These are phyloP conservation scores for Machimus atricapillus DNA, from an alignment of 2,888 invertebrate species.

Conservation along the genomic window DNA sequence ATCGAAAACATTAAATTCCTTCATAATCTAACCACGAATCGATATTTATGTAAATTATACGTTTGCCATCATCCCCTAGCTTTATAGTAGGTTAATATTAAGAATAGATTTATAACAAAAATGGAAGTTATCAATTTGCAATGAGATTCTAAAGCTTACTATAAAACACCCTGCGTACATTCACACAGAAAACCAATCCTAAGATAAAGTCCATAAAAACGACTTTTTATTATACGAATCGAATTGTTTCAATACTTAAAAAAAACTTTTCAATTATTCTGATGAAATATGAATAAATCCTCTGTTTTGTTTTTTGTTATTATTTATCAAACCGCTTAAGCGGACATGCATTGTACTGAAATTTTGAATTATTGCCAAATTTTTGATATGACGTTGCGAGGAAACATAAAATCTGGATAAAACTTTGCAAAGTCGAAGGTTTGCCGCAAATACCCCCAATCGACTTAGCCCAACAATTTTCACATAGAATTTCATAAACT, in stretches of 20 bases:
- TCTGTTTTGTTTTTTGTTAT: background rate
- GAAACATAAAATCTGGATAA: background rate
- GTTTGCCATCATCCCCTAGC: no score
- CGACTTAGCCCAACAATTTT: background rate
- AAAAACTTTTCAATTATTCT: background rate
- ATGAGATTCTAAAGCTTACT: no score
- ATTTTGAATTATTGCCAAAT: background rate
- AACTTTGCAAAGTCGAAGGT: background rate
- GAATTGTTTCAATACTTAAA: background rate
- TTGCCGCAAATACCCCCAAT: background rate
- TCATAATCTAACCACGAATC: no score
- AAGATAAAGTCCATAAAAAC: background rate
- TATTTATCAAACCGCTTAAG: background rate
- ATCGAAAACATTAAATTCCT: no score
- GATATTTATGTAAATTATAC: no score
- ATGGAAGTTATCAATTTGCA: no score
- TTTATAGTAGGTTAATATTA: no score
- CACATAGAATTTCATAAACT: background rate
- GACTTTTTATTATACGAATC: background rate
- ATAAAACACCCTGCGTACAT: no score
- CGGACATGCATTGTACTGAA: background rate
- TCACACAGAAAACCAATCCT: background rate
- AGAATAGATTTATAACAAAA: no score
- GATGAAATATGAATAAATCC: background rate
- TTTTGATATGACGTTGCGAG: background rate